phyloP scores from a whole-genome alignment of 2,113 vertebrate species.

The Alexandromys fortis region DNA sequence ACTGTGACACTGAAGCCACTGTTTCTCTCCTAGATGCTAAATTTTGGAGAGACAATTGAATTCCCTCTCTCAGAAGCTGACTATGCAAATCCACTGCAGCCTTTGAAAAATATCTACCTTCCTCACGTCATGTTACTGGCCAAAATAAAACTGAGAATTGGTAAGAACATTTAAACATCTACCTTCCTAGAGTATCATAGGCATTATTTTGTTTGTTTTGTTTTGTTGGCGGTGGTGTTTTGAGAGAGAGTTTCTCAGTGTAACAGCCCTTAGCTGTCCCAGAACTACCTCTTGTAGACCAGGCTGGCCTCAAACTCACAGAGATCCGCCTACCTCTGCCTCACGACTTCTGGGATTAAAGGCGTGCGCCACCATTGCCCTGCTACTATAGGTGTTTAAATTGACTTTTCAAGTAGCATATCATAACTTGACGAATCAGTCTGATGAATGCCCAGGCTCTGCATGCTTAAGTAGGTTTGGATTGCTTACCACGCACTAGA shows the following conservation, averaged over 20 bases:
- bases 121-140: conserved; percentile 90
- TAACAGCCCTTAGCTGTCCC: too few species aligned
- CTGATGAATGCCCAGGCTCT: not conserved
- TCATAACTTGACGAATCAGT: conserved; percentile 5
- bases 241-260: too few species aligned
- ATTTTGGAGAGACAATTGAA: conserved; percentile 87
- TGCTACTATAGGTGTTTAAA: not conserved
- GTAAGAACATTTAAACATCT: conserved; percentile 83
- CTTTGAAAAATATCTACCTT: conserved; percentile 91
- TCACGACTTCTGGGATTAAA: too few species aligned
- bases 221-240: too few species aligned
- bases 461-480: conserved; percentile 40
- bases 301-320: too few species aligned
- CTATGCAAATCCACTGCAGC: conserved; percentile 75
- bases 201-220: not conserved
- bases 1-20: not conserved
- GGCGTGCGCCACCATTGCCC: too few species aligned
- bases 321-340: too few species aligned
- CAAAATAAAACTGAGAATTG: conserved; percentile 90
- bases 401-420: conserved; percentile 44
- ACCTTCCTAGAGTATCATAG: not conserved
- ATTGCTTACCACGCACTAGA: not conserved
- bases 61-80: conserved; percentile 80
- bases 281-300: too few species aligned
- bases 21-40: conserved; percentile 85